Conservation (phyloP, 2,113 vertebrate species). For the Vidua chalybeata region DNA sequence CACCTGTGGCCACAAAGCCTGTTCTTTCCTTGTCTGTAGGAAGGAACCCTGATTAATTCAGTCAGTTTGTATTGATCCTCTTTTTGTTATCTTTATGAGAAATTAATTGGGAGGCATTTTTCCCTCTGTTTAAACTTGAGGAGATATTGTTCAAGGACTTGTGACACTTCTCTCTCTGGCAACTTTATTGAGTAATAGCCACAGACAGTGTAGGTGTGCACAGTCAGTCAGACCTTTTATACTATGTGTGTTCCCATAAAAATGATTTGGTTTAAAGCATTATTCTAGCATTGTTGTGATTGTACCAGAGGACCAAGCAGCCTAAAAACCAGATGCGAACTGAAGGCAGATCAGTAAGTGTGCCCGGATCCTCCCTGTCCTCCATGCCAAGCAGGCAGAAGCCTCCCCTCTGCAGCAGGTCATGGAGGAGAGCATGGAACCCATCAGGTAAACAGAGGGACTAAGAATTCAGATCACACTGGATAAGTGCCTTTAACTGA, state of each 20-base stretch:
- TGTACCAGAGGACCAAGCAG: slow-evolving; percentile 37
- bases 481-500: background rate
- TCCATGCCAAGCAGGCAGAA: background rate
- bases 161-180: slow-evolving; percentile 73
- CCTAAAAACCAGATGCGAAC: slow-evolving; percentile 46
- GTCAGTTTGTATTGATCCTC: slow-evolving; percentile 53
- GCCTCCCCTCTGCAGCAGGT: background rate
- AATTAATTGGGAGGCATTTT: slow-evolving; percentile 65
- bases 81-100: slow-evolving; percentile 49
- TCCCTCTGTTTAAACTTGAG: slow-evolving; percentile 67
- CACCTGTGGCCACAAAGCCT: background rate
- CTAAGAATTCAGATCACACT: background rate
- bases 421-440: background rate
- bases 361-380: background rate
- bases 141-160: slow-evolving; percentile 71
- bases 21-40: background rate
- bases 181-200: slow-evolving; percentile 76
- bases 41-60: slow-evolving; percentile 38
- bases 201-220: slow-evolving; percentile 65
- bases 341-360: slow-evolving; percentile 9
- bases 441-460: background rate
- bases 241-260: slow-evolving; percentile 70
- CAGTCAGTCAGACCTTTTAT: slow-evolving; percentile 70
- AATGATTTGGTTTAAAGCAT: slow-evolving; percentile 70
- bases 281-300: slow-evolving; percentile 64